Conservation (phyloP, 2,113 vertebrate genomes). For the Odontesthes bonariensis region DNA sequence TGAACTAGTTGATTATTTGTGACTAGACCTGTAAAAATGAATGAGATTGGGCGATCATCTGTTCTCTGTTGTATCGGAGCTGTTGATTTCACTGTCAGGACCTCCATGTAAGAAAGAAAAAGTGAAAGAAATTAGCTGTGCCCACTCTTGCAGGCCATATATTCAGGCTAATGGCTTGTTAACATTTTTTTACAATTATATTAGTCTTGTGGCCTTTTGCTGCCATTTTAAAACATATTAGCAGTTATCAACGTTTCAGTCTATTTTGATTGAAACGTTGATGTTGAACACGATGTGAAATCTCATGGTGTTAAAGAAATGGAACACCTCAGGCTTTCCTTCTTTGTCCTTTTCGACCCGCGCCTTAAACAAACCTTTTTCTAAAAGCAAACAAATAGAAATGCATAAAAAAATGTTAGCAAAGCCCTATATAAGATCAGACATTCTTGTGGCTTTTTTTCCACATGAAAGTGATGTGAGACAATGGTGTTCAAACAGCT, state of each 20-base stretch:
- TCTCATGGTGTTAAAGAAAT: constrained; percentile 6
- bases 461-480: constrained; percentile 72
- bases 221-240: constrained; percentile 11
- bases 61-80: too few species aligned
- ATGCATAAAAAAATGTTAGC: background rate
- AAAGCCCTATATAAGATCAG: constrained; percentile 54
- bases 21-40: too few species aligned
- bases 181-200: constrained; percentile 3
- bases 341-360: constrained; percentile 19
- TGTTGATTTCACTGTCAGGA: too few species aligned
- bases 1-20: too few species aligned
- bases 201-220: background rate
- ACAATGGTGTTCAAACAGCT: constrained; percentile 77
- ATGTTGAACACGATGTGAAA: constrained; percentile 12
- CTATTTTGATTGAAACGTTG: background rate
- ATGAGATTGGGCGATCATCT: too few species aligned
- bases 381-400: background rate
- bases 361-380: constrained; percentile 16
- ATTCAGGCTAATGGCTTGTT: background rate
- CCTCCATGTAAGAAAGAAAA: too few species aligned
- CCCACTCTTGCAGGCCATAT: too few species aligned
- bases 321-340: constrained; percentile 24
- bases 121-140: too few species aligned
- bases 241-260: background rate
- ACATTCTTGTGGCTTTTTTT: constrained; percentile 50